phyloP scores from a whole-genome alignment of 2,888 invertebrate genomes.

The Stenodema calcarata region DNA sequence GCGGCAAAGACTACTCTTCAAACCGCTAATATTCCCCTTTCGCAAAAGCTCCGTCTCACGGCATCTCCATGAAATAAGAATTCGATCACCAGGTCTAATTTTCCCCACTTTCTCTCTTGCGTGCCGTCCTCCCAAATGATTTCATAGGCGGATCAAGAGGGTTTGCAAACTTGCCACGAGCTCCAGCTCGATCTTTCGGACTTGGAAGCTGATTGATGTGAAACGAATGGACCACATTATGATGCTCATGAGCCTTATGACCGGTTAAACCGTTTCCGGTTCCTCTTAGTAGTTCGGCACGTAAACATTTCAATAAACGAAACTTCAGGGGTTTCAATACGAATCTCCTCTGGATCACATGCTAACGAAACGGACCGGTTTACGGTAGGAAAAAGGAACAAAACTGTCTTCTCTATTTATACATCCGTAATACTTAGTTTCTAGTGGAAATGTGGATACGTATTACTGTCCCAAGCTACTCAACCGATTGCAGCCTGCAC shows the following conservation, averaged over 20 bases:
- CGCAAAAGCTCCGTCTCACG: neutral
- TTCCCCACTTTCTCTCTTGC: constrained; percentile 29
- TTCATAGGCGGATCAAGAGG: constrained; percentile 4
- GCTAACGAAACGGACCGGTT: no score
- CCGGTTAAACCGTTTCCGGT: neutral
- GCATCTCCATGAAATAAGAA: constrained; percentile 12
- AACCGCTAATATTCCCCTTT: neutral
- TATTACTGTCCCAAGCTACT: no score
- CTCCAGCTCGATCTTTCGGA: neutral
- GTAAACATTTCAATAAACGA: no score
- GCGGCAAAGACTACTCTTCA: neutral
- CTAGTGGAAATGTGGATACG: no score
- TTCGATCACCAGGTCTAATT: constrained; percentile 13
- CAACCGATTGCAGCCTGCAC: no score
- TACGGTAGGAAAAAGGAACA: no score
- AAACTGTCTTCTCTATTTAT: no score
- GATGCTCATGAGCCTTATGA: neutral
- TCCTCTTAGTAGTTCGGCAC: neutral
- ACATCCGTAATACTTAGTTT: no score
- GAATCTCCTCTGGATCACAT: no score
- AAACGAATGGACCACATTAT: neutral
- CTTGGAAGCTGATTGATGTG: neutral
- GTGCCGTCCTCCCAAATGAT: constrained; percentile 8
- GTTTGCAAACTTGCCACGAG: neutral
- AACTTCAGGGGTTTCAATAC: no score